A percentile compares a stretch with the other conserved stretches of the same genome.
These are phyloP conservation scores for Serripes groenlandicus DNA, from an alignment of 2,888 invertebrate species.

Conservation along the genomic window DNA sequence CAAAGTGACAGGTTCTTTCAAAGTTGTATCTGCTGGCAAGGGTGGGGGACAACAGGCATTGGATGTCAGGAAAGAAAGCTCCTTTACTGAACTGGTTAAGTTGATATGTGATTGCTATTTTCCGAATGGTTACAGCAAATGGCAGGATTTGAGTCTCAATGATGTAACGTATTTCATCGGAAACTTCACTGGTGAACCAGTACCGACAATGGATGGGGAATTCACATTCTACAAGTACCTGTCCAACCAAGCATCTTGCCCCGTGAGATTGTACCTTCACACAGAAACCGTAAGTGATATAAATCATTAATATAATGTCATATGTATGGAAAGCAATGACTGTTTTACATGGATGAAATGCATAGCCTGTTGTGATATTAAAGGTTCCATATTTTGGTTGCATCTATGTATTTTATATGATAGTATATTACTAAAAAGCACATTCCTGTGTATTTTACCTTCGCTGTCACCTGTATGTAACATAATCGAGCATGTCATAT, in stretches of 20 bases:
- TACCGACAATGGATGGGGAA: conserved; percentile 30
- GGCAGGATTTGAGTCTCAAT: conserved; percentile 26
- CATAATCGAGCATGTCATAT: no score
- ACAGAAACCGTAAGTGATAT: conserved; percentile 32
- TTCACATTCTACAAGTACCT: conserved; percentile 30
- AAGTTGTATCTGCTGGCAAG: conserved; percentile 36
- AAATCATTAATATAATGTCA: conserved; percentile 4
- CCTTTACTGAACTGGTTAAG: conserved; percentile 34
- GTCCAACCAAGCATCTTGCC: background rate
- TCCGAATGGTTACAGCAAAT: conserved; percentile 33
- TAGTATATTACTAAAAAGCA: no score
- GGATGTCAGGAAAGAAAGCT: conserved; percentile 37
- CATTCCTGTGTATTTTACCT: no score
- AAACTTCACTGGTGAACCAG: conserved; percentile 36
- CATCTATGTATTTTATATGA: no score
- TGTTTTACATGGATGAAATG: no score
- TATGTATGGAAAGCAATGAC: no score
- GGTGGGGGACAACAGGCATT: conserved; percentile 30
- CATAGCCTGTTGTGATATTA: no score
- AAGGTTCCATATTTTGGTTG: no score
- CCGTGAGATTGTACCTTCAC: conserved; percentile 29
- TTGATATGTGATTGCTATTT: conserved; percentile 36
- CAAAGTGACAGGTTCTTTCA: conserved; percentile 22
- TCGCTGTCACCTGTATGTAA: no score
- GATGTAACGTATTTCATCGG: conserved; percentile 36